phyloP scores from a whole-genome alignment of 2,113 vertebrate genomes.

The Platycercus adscitus region DNA sequence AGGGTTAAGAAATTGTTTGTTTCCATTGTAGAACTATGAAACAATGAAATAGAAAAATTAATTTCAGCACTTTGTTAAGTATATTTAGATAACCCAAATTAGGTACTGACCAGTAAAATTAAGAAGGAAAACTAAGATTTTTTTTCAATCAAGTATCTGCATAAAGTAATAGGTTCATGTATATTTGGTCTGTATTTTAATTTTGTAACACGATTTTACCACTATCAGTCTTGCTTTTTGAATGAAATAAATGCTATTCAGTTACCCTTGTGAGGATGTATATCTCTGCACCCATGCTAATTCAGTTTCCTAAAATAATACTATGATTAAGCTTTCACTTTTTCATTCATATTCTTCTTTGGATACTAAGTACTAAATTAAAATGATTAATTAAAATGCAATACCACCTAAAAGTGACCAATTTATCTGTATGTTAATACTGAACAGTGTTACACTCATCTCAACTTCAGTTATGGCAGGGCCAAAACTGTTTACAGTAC shows the following conservation, averaged over 20 bases:
- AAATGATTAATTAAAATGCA: background rate
- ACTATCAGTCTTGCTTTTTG: background rate
- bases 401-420: background rate
- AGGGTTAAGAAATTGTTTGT: background rate
- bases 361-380: background rate
- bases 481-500: background rate
- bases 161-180: background rate
- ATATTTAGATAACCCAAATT: background rate
- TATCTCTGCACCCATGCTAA: background rate
- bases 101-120: background rate
- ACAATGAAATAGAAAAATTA: background rate
- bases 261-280: background rate
- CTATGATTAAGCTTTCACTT: background rate
- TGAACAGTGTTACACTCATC: background rate
- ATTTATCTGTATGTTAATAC: background rate
- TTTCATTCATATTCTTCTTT: background rate
- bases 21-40: background rate
- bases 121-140: background rate
- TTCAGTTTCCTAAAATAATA: background rate
- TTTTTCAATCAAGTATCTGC: background rate
- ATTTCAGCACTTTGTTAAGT: background rate
- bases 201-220: background rate
- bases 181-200: background rate
- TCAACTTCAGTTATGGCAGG: background rate
- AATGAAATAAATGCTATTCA: background rate